Percentiles rank a stretch among this genome's conserved stretches.
Conservation (phyloP, 2,888 invertebrate genomes). For the Catocala sponsa region DNA sequence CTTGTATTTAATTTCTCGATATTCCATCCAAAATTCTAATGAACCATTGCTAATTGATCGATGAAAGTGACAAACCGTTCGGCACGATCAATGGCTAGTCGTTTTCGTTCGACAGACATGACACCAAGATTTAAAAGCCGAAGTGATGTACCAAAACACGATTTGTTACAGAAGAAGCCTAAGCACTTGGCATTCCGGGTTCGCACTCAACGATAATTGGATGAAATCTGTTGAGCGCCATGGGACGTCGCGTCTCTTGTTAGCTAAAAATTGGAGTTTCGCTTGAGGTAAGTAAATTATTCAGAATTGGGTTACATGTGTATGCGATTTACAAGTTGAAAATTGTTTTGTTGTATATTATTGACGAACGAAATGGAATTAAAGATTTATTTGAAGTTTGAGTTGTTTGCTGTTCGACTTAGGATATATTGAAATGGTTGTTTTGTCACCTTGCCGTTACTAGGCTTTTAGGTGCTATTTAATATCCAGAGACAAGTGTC, state of each 20-base stretch:
- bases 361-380: conserved; percentile 3
- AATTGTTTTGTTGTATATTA: conserved; percentile 8
- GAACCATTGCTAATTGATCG: too few relatives aligned
- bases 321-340: conserved; percentile 1
- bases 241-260: conserved; percentile 29
- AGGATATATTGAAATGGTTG: too few relatives aligned
- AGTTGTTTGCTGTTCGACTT: background rate
- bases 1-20: too few relatives aligned
- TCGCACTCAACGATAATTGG: conserved; percentile 43
- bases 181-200: conserved; percentile 29
- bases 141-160: conserved; percentile 20
- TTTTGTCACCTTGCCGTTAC: too few relatives aligned
- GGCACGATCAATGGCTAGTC: background rate
- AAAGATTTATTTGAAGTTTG: background rate
- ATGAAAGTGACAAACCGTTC: too few relatives aligned
- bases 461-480: too few relatives aligned
- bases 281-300: conserved; percentile 17
- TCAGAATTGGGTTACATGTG: conserved; percentile 19
- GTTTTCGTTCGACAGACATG: background rate
- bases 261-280: conserved; percentile 15
- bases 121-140: conserved; percentile 1
- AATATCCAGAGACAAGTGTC: too few relatives aligned
- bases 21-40: too few relatives aligned
- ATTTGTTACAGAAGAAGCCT: conserved; percentile 11
- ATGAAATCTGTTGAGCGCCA: conserved; percentile 42